Evolutionary conservation across 1,140 invertebrate genomes (phyloP), one percentile per base, ranked within the genome.

Genomic region (Bilobella aurantiaca): DNA sequence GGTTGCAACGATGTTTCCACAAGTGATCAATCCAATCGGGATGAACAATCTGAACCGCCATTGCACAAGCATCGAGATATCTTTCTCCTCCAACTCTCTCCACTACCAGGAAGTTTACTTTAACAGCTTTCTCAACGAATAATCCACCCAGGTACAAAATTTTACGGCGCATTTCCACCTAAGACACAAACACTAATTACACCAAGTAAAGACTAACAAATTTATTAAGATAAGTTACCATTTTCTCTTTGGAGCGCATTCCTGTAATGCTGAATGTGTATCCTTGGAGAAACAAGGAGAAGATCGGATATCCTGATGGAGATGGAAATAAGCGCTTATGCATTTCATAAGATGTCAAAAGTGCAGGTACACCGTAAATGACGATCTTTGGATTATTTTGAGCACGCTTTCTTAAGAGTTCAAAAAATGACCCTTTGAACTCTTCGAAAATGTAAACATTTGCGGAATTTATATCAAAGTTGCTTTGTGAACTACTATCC

Each of bases 101-200:
- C 58, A 93, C 90, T 70, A 98, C 90, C 46, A 98, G 81, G 82
- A 97, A 93, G 57, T 93, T 97, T n/a, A 63, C 42, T 27, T 58
- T 31, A 1, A 46, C 63, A 12, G 49, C 31, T 56, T 62, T 63
- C 5, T 73, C 71, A 1, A 68, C 18, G 60, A 65, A 73, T 1
- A 53, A 62, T 23, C 71, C 71, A 59, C 64, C 71, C 71, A 73
- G 64, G 62, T 73, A 73, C 14, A 70, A 29, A 42, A 73, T 70
- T 23, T 56, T 59, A 12, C 66, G 46, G n/a, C 71, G 65, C n/a
- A 70, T 30, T 37, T 73, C 66, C 42, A 53, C 59, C 68, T 73
- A 64, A 58, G 49, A 56, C 3, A n/a, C 25, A 23, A 42, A 25
- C 2, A 64, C 1, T 18, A 5, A 56, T 14, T 14, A 28, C 16